Percentiles rank a stretch among this genome's conserved stretches.
Conservation (phyloP, 2,113 vertebrate genomes). For the Labeo rohita region DNA sequence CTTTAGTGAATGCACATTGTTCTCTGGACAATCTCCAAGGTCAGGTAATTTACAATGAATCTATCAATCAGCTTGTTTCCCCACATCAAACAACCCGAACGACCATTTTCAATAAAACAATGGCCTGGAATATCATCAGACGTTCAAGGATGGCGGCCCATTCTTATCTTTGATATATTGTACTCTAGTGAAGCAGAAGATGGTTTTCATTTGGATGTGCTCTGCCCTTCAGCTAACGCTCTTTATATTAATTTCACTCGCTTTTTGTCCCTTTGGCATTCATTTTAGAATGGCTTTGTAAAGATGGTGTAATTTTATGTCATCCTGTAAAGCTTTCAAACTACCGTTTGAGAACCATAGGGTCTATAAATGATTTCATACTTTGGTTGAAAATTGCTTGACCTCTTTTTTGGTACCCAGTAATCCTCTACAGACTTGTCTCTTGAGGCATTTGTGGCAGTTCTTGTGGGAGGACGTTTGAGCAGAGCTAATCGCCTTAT, state of each 20-base stretch:
- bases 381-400: background rate
- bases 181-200: background rate
- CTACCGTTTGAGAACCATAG: background rate
- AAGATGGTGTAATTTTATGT: background rate
- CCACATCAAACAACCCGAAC: background rate
- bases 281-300: slow-evolving; percentile 13
- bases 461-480: slow-evolving; percentile 6
- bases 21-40: slow-evolving; percentile 12
- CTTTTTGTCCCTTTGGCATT: slow-evolving; percentile 33
- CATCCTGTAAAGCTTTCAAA: background rate
- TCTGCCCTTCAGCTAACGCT: background rate
- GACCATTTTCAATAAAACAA: slow-evolving; percentile 3
- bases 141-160: background rate
- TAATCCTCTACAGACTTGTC: slow-evolving; percentile 13
- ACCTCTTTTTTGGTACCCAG: background rate
- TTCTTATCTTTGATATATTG: slow-evolving; percentile 7
- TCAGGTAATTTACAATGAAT: slow-evolving; percentile 21
- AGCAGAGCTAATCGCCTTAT: slow-evolving; percentile 46
- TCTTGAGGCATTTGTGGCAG: slow-evolving; percentile 14
- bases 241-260: background rate
- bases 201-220: background rate
- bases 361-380: background rate
- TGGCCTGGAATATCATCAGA: background rate
- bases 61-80: slow-evolving; percentile 5
- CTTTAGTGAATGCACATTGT: slow-evolving; percentile 35